phyloP scores from a whole-genome alignment of 2,888 invertebrate genomes.

The Oscheius sp. region DNA sequence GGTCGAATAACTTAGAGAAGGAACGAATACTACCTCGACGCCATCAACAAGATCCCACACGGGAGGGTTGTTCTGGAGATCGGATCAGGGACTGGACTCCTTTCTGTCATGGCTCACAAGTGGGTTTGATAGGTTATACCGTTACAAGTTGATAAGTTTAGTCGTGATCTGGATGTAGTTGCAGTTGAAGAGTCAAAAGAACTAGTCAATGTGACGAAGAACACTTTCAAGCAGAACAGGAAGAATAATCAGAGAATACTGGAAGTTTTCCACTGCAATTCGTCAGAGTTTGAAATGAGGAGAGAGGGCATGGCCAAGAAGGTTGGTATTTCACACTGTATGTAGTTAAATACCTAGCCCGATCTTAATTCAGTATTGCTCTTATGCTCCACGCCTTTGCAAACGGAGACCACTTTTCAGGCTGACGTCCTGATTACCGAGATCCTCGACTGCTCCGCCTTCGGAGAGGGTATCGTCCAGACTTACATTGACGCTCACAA shows the following conservation, averaged over 20 bases:
- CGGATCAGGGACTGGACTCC: conserved; percentile 52
- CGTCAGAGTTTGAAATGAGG: conserved; percentile 27
- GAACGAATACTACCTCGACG: conserved; percentile 23
- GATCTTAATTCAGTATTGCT: too few relatives aligned
- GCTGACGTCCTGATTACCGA: conserved; percentile 51
- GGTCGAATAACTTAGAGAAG: conserved; percentile 8
- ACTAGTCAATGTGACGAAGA: conserved; percentile 38
- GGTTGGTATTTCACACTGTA: too few relatives aligned
- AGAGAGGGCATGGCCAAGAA: too few relatives aligned
- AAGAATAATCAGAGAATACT: conserved; percentile 25
- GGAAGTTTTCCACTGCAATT: conserved; percentile 33
- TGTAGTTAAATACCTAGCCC: too few relatives aligned
- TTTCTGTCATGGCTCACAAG: conserved; percentile 47
- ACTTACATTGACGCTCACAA: conserved; percentile 50
- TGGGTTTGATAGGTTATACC: conserved; percentile 16
- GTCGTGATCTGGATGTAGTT: conserved; percentile 37
- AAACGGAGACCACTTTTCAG: conserved; percentile 27
- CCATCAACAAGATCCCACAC: conserved; percentile 5
- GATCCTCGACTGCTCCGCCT: conserved; percentile 50
- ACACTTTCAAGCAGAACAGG: conserved; percentile 32
- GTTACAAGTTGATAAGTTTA: conserved; percentile 17
- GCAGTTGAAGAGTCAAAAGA: conserved; percentile 43
- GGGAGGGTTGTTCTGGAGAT: conserved; percentile 47
- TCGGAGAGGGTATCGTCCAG: conserved; percentile 48
- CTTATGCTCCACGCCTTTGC: too few relatives aligned